Evolutionary conservation across 2,888 invertebrate species (phyloP), one percentile per base, ranked within the genome.

Genomic region (Strigamia maritima): DNA sequence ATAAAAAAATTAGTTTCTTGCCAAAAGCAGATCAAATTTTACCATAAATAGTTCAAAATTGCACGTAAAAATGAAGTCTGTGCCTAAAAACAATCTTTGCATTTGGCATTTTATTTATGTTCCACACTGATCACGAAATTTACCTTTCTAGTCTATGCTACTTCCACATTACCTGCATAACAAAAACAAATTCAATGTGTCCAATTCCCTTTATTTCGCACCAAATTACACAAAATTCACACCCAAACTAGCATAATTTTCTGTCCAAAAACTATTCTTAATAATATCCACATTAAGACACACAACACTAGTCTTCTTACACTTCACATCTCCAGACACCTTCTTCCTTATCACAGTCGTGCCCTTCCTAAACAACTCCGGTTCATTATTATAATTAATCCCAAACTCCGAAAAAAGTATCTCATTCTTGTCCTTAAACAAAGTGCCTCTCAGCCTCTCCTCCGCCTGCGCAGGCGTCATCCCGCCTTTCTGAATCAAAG

Each of bases 401-500:
- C 91, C 91, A 86, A 97, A 98, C 84, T 94, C 91, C 82, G 92
- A 90, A 85, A 94, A 97, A 40, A 98, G 88, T 81, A 98, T 90
- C 87, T 98, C 97, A 88, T 98, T 95, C 88, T 98, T 98, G 83
- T 97, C 94, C 40, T 90, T 89, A 0, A 97, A 92, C 3, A 95
- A 87, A 22, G 97, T 97, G 1, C 96, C 95, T 85, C 92, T 90
- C n/a, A 98, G 87, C 82, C 90, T 88, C 84, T 93, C 90, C 85
- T 97, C 94, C n/a, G 98, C 96, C 90, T 96, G 90, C 80, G 87
- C 87, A 82, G 92, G 92, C 24, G 90, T 91, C 80, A 95, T 85
- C 10, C 92, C 91, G 79, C 91, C 91, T 85, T 91, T 90, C 80
- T 92, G 88, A 4, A 98, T 91, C 79, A 98, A 88, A 83, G 90